Percentiles rank a stretch among this genome's conserved stretches.
Evolutionary conservation across 2,797 vertebrate species (phyloP).

Genomic region (Meda fulgida): DNA sequence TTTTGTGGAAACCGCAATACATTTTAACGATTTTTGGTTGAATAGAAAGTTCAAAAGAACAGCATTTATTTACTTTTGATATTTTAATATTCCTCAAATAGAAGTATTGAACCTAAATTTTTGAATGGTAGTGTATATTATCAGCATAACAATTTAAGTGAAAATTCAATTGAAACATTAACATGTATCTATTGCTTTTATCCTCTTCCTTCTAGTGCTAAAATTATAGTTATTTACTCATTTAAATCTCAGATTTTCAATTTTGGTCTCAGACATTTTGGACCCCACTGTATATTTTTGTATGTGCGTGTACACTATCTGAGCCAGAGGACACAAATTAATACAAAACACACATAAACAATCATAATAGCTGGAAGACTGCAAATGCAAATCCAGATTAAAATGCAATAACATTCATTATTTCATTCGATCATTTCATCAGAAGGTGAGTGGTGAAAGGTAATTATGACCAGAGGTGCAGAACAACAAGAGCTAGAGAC

Average conservation of each 20-base stretch:
- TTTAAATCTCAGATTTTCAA: not conserved
- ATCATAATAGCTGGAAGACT: not conserved
- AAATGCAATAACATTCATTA: not conserved
- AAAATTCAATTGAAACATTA: not conserved
- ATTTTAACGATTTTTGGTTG: not conserved
- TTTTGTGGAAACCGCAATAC: not conserved
- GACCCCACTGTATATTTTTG: not conserved
- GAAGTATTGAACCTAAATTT: not conserved
- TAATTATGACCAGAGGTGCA: conserved; percentile 37
- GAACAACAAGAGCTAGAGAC: not conserved
- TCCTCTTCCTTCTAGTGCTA: not conserved
- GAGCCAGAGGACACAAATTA: not conserved
- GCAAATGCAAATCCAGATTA: not conserved
- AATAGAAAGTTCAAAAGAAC: not conserved
- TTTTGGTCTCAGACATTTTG: not conserved
- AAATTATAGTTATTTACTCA: not conserved
- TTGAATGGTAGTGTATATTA: not conserved
- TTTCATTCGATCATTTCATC: conserved; percentile 1
- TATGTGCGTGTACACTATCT: not conserved
- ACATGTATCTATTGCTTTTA: not conserved
- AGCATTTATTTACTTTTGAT: not conserved
- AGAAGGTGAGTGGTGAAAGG: conserved; percentile 32
- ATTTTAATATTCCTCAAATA: not conserved
- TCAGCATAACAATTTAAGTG: not conserved
- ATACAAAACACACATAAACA: not conserved